Percentiles rank a stretch among this genome's conserved stretches.
These are phyloP conservation scores for Picus viridis DNA, from an alignment of 2,797 vertebrate genomes.

Conservation along the genomic window DNA sequence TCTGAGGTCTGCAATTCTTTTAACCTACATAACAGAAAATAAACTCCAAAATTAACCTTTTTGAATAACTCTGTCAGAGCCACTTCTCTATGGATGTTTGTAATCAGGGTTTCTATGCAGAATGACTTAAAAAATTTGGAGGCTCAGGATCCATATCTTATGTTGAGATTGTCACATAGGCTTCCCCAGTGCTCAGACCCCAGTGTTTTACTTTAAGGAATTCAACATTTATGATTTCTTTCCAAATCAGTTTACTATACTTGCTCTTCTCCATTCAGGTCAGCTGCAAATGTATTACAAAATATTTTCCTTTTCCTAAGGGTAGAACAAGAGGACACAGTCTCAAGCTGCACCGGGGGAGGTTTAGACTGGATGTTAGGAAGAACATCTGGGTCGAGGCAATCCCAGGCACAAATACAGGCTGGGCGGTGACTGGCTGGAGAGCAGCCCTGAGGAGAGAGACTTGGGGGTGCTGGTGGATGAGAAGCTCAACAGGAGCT, in stretches of 20 bases:
- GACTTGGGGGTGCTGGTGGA: too few relatives aligned
- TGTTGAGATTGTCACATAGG: background rate
- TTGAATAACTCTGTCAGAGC: background rate
- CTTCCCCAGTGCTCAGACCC: background rate
- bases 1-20: background rate
- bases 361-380: too few relatives aligned
- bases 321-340: too few relatives aligned
- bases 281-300: background rate
- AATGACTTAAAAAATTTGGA: background rate
- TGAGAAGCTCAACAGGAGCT: too few relatives aligned
- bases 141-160: background rate
- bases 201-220: background rate
- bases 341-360: too few relatives aligned
- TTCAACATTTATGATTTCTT: background rate
- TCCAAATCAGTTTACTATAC: background rate
- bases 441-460: too few relatives aligned
- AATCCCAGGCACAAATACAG: too few relatives aligned
- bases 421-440: too few relatives aligned
- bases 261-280: background rate
- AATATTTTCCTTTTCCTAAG: background rate
- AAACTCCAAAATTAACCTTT: background rate
- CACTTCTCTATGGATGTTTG: background rate
- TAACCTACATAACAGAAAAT: background rate
- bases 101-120: background rate
- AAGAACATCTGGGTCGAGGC: too few relatives aligned